Base-by-base conservation (phyloP, 2,113 vertebrate genomes). In the Paratilapia polleni region DNA sequence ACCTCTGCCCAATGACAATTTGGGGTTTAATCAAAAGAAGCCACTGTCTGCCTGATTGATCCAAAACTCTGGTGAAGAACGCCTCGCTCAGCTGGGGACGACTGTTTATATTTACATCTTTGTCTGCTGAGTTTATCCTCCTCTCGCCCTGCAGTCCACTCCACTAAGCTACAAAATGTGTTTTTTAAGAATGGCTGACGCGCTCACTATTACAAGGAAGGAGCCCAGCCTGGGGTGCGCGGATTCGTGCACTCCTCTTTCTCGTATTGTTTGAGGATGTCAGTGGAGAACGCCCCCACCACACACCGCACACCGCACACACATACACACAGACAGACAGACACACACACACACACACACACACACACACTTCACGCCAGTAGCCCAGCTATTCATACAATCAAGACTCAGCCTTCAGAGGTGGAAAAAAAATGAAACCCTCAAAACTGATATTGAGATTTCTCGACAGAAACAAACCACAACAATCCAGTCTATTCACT, bases 1-100 rank as follows among this genome's bases (percentile, higher is more conserved):
- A 97, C 98, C 96, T 97, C 98, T 98, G 97, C 97, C 98, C 98
- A 99, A 99, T 99, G 98, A 98, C 98, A 99, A 99, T 98, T 99
- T 99, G 97, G 97, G 98, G 96, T 98, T 99, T 99, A 98, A 99
- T 99, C 98, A 99, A 99, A 99, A 99, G 97, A 97, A 99, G 97
- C 97, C 97, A 98, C 97, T 98, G 98, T 99, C 97, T 98, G 97
- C 97, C 97, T 99, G 98, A 99, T 99, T 99, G 98, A 99, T 99
- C 97, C 97, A 98, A 98, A 97, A 98, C 96, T 97, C 97, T 94
- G 93, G 96, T 94, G 96, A 97, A 97, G 97, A 98, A 97, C 97
- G 97, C 98, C 97, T 99, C 96, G 97, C 97, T 97, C 97, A 96
- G 96, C 96, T 88, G 90, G 95, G 97, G 96, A 97, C 96, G 95